These are phyloP conservation scores for Caenorhabditis zanzibari DNA, from an alignment of 2,888 invertebrate genomes.

Conservation along the genomic window DNA sequence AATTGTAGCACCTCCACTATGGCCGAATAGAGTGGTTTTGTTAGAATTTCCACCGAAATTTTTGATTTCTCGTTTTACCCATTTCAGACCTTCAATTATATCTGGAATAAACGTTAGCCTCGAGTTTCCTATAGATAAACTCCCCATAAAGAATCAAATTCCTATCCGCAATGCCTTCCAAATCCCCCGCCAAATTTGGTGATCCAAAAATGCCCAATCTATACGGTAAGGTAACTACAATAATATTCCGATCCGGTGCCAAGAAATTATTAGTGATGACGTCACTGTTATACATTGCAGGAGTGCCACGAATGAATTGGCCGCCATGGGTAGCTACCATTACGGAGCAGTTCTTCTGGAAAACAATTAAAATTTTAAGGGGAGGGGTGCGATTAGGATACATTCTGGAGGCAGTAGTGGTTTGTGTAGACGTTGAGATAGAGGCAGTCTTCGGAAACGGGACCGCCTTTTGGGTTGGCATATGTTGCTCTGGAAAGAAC, in stretches of 20 bases:
- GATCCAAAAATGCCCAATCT: slow-evolving; percentile 63
- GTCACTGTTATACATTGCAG: slow-evolving; percentile 45
- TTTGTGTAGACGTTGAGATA: slow-evolving; percentile 66
- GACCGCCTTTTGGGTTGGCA: slow-evolving; percentile 21
- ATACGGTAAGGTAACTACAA: slow-evolving; percentile 59
- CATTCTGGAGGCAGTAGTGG: slow-evolving; percentile 51
- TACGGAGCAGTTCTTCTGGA: slow-evolving; percentile 63
- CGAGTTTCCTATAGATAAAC: neutral
- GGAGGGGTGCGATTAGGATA: neutral
- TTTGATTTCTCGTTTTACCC: slow-evolving; percentile 32
- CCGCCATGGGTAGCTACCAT: slow-evolving; percentile 63
- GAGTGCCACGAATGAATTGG: slow-evolving; percentile 22
- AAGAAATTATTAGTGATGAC: slow-evolving; percentile 65
- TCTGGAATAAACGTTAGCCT: slow-evolving; percentile 1
- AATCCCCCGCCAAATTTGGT: slow-evolving; percentile 48
- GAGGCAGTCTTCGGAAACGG: slow-evolving; percentile 65
- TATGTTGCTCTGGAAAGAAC: slow-evolving; percentile 52
- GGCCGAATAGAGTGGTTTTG: slow-evolving; percentile 22
- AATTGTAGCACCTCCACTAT: slow-evolving; percentile 35
- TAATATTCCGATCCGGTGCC: slow-evolving; percentile 55
- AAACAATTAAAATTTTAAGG: neutral
- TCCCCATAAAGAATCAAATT: slow-evolving; percentile 46
- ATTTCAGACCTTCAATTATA: slow-evolving; percentile 19
- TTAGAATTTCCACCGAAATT: slow-evolving; percentile 32
- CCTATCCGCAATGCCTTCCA: slow-evolving; percentile 24